Base-by-base conservation (phyloP, 2,888 invertebrate genomes). In the Tanaodytes sp. region DNA sequence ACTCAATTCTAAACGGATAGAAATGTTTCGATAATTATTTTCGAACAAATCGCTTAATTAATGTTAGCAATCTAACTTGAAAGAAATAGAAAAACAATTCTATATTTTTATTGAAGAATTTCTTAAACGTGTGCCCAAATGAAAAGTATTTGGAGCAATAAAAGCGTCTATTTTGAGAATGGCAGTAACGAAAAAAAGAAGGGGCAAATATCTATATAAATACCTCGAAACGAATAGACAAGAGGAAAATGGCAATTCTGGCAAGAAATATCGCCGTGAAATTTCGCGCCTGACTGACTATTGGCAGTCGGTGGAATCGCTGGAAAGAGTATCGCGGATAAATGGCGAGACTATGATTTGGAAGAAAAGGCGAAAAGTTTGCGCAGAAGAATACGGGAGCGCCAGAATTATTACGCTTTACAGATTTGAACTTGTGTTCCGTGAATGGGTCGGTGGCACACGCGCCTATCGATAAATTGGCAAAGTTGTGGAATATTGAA, bases 401-500 rank as follows among this genome's bases (percentile, higher is more conserved):
- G 68, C 63, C 43, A 57, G 57, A 72, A 68, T 68, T 72, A 72
- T 68, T 54, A 54, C 59, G 45, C 46, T 58, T 58, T 63, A 45
- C 59, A 63, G 59, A 66, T 66, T 57, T 66, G 20, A 66, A 66
- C 66, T 63, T 49, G 42, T 45, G 27, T 45, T 54, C 43, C 16
- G 36, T 69, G 64, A 65, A 72, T 64, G 49, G 62, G 61, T 64
- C 23, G 57, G 67, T 65, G 67, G 63, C 52, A 73, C 66, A 72
- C 70, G 72, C 75, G 73, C 75, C 73, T 74, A 77, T 76, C 76
- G 75, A 75, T 79, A 79, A 79, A 79, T 79, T 78, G 77, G 76
- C 74, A 79, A 79, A 79, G 77, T 79, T 79, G 74, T 72, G 73
- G 77, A 79, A 79, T 79, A 79, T 79, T 78, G 77, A 77, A 79